Evolutionary conservation across 2,113 vertebrate species (phyloP).

Genomic region (Syngnathus floridae): DNA sequence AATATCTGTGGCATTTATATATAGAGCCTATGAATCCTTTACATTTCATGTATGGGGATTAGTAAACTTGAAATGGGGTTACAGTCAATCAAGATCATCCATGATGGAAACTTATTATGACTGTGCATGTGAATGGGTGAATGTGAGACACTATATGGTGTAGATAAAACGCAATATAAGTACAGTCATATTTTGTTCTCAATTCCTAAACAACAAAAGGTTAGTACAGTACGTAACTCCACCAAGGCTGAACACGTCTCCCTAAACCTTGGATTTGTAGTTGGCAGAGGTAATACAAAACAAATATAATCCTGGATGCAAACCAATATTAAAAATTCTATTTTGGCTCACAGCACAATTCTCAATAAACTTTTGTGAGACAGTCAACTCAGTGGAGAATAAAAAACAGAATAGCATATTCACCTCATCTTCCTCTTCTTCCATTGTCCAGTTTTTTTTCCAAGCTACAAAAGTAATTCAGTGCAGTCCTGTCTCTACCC

Average conservation of each 20-base stretch:
- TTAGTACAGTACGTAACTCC: too few species aligned
- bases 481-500: constrained; percentile 1
- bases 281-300: neutral
- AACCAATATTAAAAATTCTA: neutral
- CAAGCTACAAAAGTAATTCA: constrained; percentile 5
- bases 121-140: too few species aligned
- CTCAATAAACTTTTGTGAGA: neutral
- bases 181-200: neutral
- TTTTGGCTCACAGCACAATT: neutral
- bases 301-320: neutral
- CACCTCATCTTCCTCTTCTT: constrained; percentile 60
- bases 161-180: too few species aligned
- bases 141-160: too few species aligned
- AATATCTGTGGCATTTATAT: neutral
- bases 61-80: neutral
- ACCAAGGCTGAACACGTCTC: neutral
- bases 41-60: neutral
- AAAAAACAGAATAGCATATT: constrained; percentile 2
- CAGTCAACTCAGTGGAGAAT: neutral
- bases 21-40: neutral
- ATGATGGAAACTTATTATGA: too few species aligned
- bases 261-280: neutral
- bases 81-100: too few species aligned
- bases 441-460: constrained; percentile 35
- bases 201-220: neutral